phyloP scores from a whole-genome alignment of 2,797 vertebrate genomes.

The Sebastes oblongus region DNA sequence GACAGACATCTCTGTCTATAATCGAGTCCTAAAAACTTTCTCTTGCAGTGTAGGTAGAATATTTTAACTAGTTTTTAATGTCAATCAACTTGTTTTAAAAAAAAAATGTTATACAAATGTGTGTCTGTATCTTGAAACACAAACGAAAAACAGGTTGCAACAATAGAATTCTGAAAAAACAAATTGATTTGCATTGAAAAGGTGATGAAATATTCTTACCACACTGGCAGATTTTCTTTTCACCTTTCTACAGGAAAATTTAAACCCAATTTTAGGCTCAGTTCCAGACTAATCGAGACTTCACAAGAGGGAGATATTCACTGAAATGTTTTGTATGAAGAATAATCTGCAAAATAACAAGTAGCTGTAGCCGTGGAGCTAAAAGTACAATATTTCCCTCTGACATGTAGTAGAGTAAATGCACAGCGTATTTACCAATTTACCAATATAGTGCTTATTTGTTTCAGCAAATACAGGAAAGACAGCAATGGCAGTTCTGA shows the following conservation, averaged over 20 bases:
- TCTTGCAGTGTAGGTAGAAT: not conserved
- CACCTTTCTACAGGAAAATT: not conserved
- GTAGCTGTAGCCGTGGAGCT: not conserved
- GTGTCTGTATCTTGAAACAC: too few species aligned
- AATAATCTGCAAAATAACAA: not conserved
- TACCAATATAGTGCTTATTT: not conserved
- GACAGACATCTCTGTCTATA: not conserved
- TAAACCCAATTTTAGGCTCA: not conserved
- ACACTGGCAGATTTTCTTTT: not conserved
- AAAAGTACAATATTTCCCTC: not conserved
- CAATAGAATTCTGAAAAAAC: not conserved
- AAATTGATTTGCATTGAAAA: not conserved
- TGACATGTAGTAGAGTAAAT: not conserved
- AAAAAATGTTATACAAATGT: too few species aligned
- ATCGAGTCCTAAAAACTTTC: not conserved
- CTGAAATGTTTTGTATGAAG: not conserved
- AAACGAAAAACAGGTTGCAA: too few species aligned
- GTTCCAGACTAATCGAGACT: not conserved
- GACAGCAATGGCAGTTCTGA: constrained; percentile 27
- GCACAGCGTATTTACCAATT: not conserved
- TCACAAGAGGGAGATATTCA: not conserved
- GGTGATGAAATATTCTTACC: not conserved
- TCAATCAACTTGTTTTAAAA: not conserved
- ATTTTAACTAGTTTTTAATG: not conserved
- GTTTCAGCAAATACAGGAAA: constrained; percentile 19